Evolutionary conservation across 2,888 invertebrate species (phyloP), one percentile per base, ranked within the genome.

Genomic region (Synergus japonicus): DNA sequence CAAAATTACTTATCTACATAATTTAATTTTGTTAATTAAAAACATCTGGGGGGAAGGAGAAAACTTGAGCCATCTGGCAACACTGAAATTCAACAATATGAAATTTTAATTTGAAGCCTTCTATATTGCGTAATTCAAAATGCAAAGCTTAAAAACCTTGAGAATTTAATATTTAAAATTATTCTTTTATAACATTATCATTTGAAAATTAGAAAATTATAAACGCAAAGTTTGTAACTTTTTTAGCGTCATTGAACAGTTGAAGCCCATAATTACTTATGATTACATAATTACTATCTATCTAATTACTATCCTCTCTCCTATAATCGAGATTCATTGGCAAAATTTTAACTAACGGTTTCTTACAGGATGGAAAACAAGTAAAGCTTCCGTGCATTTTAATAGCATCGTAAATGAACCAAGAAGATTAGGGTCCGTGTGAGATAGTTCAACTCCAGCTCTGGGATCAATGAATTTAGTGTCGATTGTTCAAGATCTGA

Each of bases 351-450:
- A 73, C 37, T 15, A 73, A 73, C 37, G 41, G 73, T 73, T 73
- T 73, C 73, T 73, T 73, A 54, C 73, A 73, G 73, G 73, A 73
- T 73, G 73, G 73, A 73, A 73, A 73, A 54, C 49, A 54, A 49
- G 37, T 73, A 54, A 73, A 73, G 49, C 73, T 73, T 54, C 73
- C 73, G 73, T 73, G 73, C 73, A 73, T 73, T 54, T 73, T 73
- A 73, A 58, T 73, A 54, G n/a, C 69, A 54, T 73, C 73, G 54
- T 73, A 73, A 73, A 73, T 73, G 49, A 73, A 49, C 49, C 22
- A 73, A 54, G 73, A 73, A 73, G 67, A 67, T 18, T n/a, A 67
- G 67, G 46, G 43, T 22, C 46, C 67, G 43, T 66, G 15, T 41
- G 41, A 41, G 65, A 18, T 66, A 43, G 66, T 43, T 66, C 66